phyloP scores from a whole-genome alignment of 2,888 invertebrate genomes.

The Beris chalybata region DNA sequence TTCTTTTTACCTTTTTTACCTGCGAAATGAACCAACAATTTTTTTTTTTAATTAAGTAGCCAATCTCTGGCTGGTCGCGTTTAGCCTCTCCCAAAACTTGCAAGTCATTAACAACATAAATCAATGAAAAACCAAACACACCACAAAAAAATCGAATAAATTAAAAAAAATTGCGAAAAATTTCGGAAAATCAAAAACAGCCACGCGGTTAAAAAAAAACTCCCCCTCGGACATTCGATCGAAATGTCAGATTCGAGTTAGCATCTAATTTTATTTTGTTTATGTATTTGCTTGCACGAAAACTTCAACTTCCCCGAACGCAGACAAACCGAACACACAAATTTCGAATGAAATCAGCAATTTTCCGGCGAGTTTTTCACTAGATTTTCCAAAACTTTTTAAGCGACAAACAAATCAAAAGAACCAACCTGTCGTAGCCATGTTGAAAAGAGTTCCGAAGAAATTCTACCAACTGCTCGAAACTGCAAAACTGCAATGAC shows the following conservation, averaged over 20 bases:
- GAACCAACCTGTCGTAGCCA: slow-evolving; percentile 75
- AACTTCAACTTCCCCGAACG: slow-evolving; percentile 1
- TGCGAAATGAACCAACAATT: slow-evolving; percentile 48
- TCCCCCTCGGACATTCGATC: neutral
- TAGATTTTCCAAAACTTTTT: slow-evolving; percentile 24
- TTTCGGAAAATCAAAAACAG: slow-evolving; percentile 29
- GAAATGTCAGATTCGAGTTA: slow-evolving; percentile 29
- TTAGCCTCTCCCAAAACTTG: neutral
- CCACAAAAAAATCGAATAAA: slow-evolving; percentile 7
- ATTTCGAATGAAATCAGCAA: neutral
- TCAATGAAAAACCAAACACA: neutral
- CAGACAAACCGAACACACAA: neutral
- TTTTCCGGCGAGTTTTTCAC: neutral
- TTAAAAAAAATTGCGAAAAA: slow-evolving; percentile 8
- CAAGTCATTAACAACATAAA: slow-evolving; percentile 1
- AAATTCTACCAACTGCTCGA: slow-evolving; percentile 25
- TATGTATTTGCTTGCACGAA: slow-evolving; percentile 12
- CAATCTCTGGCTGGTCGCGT: neutral
- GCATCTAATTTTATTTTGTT: slow-evolving; percentile 38
- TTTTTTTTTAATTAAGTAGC: neutral
- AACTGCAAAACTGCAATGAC: slow-evolving; percentile 26
- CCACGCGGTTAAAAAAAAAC: slow-evolving; percentile 39
- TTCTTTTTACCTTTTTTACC: slow-evolving; percentile 84
- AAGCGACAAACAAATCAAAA: slow-evolving; percentile 44
- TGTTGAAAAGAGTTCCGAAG: slow-evolving; percentile 59